Base-by-base conservation (phyloP, 2,113 vertebrate species). In the Ibidorhyncha struthersii region DNA sequence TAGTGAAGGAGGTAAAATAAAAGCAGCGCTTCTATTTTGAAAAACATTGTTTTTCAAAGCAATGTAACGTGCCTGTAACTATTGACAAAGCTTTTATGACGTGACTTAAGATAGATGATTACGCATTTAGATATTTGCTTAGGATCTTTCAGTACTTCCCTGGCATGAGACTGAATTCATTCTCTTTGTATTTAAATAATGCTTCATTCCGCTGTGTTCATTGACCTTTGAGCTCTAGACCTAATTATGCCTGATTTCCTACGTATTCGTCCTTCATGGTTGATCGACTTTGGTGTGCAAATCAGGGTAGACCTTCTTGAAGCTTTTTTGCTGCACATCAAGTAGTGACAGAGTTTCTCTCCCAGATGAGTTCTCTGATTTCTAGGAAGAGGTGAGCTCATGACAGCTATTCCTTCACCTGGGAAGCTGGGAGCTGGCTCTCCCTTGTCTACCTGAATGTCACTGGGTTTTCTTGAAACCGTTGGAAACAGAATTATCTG, bases 21-120 rank as follows among this genome's bases (percentile, higher is more conserved):
- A 95, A 92, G 69, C 66, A 90, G 79, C 6, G 2, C 62, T 85
- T 89, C 47, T 94, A 65, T 95, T 96, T 96, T 53, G 74, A n/a
- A 93, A 92, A 94, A 58, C 65, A 80, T 13, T 84, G 56, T 26
- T 93, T 93, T 85, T 84, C 73, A 89, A 83, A 89, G 78, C 61
- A 94, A 14, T 58, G 62, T 84, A 78, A 71, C 1, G 2, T 93
- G 69, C 38, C 79, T n/a, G 93, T 97, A 97, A 97, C 97, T 97
- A 96, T 95, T 97, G 94, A 94, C 96, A 96, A 78, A 96, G 93
- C 53, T 87, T 91, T 95, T 84, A 50, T 91, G 77, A 84, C 38
- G 21, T 91, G 72, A 91, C 66, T 93, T 62, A 72, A 65, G 70
- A 71, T 2, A 92, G 91, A 56, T 47, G 92, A 84, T 96, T 96